Evolutionary conservation across 2,888 invertebrate genomes (phyloP).

Genomic region (Molorchus minor): DNA sequence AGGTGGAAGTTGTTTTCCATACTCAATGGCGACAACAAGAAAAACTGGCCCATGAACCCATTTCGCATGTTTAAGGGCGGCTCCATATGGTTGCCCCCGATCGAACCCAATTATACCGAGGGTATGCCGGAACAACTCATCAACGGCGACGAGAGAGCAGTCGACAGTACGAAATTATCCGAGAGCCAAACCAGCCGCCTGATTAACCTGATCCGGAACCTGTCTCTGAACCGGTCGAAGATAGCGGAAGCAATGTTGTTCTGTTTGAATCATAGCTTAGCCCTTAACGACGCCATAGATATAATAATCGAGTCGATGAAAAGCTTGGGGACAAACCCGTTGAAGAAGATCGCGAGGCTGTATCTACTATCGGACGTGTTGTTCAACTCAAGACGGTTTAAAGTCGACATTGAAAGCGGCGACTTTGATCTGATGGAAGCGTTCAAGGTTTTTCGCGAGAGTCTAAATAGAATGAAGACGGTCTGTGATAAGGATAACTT

Average conservation of each 20-base stretch:
- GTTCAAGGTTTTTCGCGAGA: conserved; percentile 75
- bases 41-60: conserved; percentile 86
- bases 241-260: conserved; percentile 96
- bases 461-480: conserved; percentile 75
- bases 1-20: conserved; percentile 95
- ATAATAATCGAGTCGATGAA: conserved; percentile 88
- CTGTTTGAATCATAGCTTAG: conserved; percentile 95
- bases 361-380: conserved; percentile 96
- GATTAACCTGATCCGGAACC: conserved; percentile 84
- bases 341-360: conserved; percentile 82
- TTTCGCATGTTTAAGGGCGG: conserved; percentile 97
- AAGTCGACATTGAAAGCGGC: conserved; percentile 62
- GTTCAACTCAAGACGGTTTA: conserved; percentile 89
- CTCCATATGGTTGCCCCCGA: conserved; percentile 95
- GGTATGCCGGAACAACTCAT: conserved; percentile 95
- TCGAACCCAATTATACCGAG: conserved; percentile 88
- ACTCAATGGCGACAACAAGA: conserved; percentile 90
- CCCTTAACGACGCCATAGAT: conserved; percentile 90
- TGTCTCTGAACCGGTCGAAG: conserved; percentile 78
- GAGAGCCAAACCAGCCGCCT: conserved; percentile 86
- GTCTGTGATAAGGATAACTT: conserved; percentile 90
- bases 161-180: conserved; percentile 72
- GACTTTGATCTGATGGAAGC: conserved; percentile 73
- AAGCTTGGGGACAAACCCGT: conserved; percentile 72
- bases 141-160: conserved; percentile 70